These are phyloP conservation scores for Muscicapa striata DNA, from an alignment of 2,797 vertebrate genomes.

Conservation along the genomic window DNA sequence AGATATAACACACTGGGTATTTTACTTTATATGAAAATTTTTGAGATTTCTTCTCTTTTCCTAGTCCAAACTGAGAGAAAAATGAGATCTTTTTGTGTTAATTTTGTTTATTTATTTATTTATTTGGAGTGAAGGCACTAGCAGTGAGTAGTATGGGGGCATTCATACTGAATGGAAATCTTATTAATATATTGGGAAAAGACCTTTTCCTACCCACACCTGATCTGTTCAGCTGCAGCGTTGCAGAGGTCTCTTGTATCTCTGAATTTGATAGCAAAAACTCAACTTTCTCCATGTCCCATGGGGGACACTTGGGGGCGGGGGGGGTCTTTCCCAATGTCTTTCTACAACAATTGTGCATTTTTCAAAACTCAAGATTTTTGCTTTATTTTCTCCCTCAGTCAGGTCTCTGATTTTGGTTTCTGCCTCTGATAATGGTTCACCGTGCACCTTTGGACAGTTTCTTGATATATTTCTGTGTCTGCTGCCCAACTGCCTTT, in stretches of 20 bases:
- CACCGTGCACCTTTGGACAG: background rate
- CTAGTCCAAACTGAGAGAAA: background rate
- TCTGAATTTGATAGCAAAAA: background rate
- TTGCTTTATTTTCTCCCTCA: background rate
- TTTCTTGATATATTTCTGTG: background rate
- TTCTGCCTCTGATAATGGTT: background rate
- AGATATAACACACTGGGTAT: background rate
- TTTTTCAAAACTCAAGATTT: background rate
- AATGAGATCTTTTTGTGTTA: rapidly evolving
- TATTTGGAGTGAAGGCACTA: background rate
- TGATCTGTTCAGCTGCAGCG: background rate
- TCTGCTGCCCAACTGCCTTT: background rate
- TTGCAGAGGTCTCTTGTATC: background rate
- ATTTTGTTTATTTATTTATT: background rate
- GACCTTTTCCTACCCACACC: background rate
- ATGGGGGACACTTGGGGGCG: background rate
- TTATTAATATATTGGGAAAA: background rate
- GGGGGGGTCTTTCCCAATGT: background rate
- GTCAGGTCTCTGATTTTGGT: background rate
- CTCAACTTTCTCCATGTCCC: rapidly evolving
- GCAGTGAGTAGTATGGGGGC: background rate
- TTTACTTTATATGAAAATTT: background rate
- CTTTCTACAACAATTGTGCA: background rate
- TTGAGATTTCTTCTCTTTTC: background rate
- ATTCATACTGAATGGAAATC: background rate